Evolutionary conservation across 2,113 vertebrate species (phyloP).

Genomic region (Coptodon bakossiorum): DNA sequence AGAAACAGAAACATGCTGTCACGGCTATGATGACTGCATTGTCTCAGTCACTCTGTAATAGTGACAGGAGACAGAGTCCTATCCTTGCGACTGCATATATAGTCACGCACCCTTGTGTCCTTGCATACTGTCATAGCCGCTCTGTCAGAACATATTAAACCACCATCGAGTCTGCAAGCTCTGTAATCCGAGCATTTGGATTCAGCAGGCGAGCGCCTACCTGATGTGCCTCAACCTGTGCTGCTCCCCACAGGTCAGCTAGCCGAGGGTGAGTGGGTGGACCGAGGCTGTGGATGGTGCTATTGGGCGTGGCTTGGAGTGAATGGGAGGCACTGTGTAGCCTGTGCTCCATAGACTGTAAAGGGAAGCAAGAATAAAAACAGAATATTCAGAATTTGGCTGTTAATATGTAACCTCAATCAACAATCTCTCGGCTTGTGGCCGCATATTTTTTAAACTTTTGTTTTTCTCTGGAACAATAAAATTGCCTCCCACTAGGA

Average conservation of each 20-base stretch:
- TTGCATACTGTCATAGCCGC: background rate
- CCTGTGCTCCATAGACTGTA: conserved; percentile 64
- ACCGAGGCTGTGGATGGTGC: conserved; percentile 75
- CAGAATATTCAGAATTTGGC: background rate
- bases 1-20: background rate
- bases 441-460: background rate
- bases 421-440: background rate
- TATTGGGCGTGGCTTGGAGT: conserved; percentile 75
- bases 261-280: conserved; percentile 79
- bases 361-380: background rate
- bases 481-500: background rate
- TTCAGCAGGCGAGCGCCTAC: conserved; percentile 23
- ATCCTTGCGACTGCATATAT: background rate
- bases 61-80: background rate
- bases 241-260: conserved; percentile 83
- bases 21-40: background rate
- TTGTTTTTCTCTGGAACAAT: background rate
- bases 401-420: background rate
- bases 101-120: background rate
- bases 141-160: background rate
- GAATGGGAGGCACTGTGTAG: conserved; percentile 71
- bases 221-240: conserved; percentile 72
- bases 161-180: background rate
- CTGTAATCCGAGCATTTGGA: conserved; percentile 5
- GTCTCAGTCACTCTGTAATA: background rate